Percentiles rank a stretch among this genome's conserved stretches.
phyloP scores from a whole-genome alignment of 2,888 invertebrate species.

The Drosophila tanythrix region DNA sequence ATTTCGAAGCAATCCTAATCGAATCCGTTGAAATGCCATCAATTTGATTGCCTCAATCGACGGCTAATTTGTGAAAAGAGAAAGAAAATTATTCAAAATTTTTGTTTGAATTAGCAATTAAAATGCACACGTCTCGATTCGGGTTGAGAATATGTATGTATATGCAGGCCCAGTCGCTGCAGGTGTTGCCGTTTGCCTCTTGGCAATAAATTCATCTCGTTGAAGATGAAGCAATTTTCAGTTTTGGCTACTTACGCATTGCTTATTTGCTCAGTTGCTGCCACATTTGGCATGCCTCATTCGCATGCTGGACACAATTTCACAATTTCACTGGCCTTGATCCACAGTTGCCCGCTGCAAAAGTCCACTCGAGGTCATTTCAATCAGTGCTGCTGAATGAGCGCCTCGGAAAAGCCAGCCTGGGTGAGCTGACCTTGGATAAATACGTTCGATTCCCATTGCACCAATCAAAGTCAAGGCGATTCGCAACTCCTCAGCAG shows the following conservation, averaged over 20 bases:
- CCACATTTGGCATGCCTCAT: conserved; percentile 64
- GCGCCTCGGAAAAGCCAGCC: conserved; percentile 43
- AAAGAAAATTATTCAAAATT: conserved; percentile 59
- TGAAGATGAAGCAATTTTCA: conserved; percentile 63
- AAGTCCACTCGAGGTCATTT: conserved; percentile 52
- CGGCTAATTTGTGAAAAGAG: conserved; percentile 75
- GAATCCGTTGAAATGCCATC: conserved; percentile 63
- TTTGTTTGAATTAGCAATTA: conserved; percentile 72
- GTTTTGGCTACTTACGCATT: conserved; percentile 38
- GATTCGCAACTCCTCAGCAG: conserved; percentile 28
- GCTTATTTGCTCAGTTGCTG: background rate
- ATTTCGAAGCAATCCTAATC: conserved; percentile 22
- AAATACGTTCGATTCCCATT: conserved; percentile 34
- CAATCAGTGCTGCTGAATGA: conserved; percentile 25
- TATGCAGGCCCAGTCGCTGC: conserved; percentile 34
- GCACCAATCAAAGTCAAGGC: conserved; percentile 70
- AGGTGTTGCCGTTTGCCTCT: conserved; percentile 45
- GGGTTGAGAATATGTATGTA: conserved; percentile 43
- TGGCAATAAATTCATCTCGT: conserved; percentile 9
- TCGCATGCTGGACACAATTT: conserved; percentile 36
- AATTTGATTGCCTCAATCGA: conserved; percentile 81
- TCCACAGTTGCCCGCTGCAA: conserved; percentile 28
- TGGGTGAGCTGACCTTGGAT: conserved; percentile 65
- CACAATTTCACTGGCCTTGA: conserved; percentile 77
- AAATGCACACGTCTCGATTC: conserved; percentile 46